Percentiles rank a stretch among this genome's conserved stretches.
phyloP scores from a whole-genome alignment of 1,140 invertebrate genomes.

The Notospermus geniculatus region DNA sequence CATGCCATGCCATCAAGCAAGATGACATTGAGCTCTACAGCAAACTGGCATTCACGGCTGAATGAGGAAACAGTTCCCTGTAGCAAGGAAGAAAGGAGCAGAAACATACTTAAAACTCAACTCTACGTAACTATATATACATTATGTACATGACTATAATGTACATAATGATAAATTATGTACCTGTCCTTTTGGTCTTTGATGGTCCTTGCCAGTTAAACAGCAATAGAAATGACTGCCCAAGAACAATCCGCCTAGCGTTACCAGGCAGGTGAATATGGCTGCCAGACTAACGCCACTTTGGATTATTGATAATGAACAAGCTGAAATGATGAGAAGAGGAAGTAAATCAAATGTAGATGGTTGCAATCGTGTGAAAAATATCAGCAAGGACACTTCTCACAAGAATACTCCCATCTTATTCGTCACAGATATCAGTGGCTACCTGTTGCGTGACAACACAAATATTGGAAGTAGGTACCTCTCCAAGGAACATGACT shows the following conservation, averaged over 20 bases:
- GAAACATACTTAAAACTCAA: too few relatives aligned
- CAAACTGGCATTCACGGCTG: too few relatives aligned
- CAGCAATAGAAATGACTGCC: constrained; percentile 1
- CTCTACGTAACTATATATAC: too few relatives aligned
- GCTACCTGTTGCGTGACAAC: background rate
- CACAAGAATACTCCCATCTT: background rate
- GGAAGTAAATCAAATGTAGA: background rate
- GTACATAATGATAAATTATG: too few relatives aligned
- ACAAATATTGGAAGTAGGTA: background rate
- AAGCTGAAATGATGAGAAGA: constrained; percentile 8
- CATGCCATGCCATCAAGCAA: too few relatives aligned
- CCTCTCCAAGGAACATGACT: background rate
- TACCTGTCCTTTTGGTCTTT: constrained; percentile 6
- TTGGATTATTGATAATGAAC: constrained; percentile 1
- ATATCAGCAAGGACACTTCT: background rate
- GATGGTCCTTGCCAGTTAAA: constrained; percentile 4
- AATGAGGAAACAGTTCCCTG: too few relatives aligned
- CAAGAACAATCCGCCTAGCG: constrained; percentile 1
- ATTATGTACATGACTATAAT: too few relatives aligned
- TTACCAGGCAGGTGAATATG: constrained; percentile 2
- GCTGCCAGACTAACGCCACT: background rate
- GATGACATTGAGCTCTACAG: too few relatives aligned
- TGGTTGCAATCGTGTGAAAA: background rate
- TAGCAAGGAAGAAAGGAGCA: too few relatives aligned
- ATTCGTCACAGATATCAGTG: background rate